phyloP scores from a whole-genome alignment of 2,797 vertebrate species.

The Manis javanica region DNA sequence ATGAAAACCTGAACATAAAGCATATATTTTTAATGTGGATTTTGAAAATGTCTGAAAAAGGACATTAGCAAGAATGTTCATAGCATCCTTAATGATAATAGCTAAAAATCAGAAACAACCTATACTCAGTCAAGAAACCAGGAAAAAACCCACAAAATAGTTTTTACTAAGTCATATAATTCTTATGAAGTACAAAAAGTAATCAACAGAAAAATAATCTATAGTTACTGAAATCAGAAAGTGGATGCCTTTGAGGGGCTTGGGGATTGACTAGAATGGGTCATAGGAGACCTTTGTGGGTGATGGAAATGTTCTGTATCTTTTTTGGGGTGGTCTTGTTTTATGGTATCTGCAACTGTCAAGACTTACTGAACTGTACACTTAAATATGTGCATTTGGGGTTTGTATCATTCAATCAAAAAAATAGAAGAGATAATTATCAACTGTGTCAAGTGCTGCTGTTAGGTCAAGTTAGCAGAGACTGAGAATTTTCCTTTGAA shows the following conservation, averaged over 20 bases:
- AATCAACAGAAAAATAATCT: not conserved
- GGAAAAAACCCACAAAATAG: not conserved
- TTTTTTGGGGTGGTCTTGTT: not conserved
- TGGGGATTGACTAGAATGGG: not conserved
- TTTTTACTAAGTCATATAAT: not conserved
- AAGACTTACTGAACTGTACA: not conserved
- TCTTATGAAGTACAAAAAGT: not conserved
- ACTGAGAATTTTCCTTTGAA: not conserved
- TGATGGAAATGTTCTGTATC: not conserved
- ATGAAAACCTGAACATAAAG: not conserved
- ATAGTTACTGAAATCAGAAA: not conserved
- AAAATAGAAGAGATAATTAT: not conserved
- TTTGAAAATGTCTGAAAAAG: not conserved
- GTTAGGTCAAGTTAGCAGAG: not conserved
- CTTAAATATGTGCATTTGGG: not conserved
- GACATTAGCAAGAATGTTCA: not conserved
- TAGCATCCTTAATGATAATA: not conserved
- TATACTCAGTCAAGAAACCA: not conserved
- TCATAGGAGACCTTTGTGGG: not conserved
- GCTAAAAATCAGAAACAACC: not conserved
- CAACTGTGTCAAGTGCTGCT: not conserved
- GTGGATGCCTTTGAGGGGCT: rapidly evolving
- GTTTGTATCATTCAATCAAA: not conserved
- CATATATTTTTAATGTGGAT: not conserved
- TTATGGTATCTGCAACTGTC: not conserved